phyloP scores from a whole-genome alignment of 1,140 invertebrate species.

The Piezodorus guildinii region DNA sequence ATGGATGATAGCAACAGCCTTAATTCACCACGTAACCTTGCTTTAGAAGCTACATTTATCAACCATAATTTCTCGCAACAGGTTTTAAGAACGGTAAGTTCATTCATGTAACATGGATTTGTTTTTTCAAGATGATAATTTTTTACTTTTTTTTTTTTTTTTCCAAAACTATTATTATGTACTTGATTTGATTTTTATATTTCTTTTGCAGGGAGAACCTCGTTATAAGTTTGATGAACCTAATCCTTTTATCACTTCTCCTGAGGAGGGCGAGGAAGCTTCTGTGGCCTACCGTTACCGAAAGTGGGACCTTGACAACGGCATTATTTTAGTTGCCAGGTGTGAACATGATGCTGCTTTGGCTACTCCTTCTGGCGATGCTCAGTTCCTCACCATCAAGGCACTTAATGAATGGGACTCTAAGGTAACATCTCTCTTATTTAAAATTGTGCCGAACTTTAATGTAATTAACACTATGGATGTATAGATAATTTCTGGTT shows the following conservation, averaged over 20 bases:
- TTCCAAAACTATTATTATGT: background rate
- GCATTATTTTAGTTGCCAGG: slow-evolving; percentile 78
- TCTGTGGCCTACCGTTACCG: slow-evolving; percentile 94
- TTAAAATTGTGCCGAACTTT: too few relatives aligned
- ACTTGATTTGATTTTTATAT: background rate
- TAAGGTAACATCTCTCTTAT: slow-evolving; percentile 46
- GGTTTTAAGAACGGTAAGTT: slow-evolving; percentile 52
- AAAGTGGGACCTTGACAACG: slow-evolving; percentile 93
- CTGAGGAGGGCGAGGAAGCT: slow-evolving; percentile 82
- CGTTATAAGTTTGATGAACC: slow-evolving; percentile 80
- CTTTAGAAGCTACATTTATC: slow-evolving; percentile 96
- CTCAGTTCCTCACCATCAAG: slow-evolving; percentile 91
- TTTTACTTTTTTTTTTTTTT: too few relatives aligned
- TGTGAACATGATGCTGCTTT: slow-evolving; percentile 96
- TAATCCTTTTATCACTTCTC: slow-evolving; percentile 89
- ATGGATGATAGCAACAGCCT: slow-evolving; percentile 88
- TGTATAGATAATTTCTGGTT: too few relatives aligned
- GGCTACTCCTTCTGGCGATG: slow-evolving; percentile 79
- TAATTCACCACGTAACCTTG: slow-evolving; percentile 91
- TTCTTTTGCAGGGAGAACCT: slow-evolving; percentile 50
- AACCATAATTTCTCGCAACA: slow-evolving; percentile 99
- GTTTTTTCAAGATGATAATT: too few relatives aligned
- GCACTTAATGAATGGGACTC: slow-evolving; percentile 99
- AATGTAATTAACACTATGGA: too few relatives aligned
- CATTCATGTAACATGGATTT: too few relatives aligned